These are phyloP conservation scores for Caenorhabditis sinica DNA, from an alignment of 2,888 invertebrate species.

Conservation along the genomic window DNA sequence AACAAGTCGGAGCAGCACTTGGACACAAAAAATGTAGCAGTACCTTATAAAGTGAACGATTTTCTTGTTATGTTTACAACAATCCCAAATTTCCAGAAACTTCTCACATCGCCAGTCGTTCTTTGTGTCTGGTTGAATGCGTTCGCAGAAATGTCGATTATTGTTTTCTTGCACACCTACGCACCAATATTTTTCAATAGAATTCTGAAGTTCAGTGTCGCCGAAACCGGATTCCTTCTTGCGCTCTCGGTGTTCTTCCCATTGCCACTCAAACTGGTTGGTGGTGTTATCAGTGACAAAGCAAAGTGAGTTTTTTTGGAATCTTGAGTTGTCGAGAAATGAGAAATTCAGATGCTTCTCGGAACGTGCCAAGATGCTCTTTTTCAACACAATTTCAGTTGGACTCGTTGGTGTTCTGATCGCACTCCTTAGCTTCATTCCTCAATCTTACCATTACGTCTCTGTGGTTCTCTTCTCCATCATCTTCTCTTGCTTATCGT, in stretches of 20 bases:
- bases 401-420: conserved; percentile 74
- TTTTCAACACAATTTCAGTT: conserved; percentile 77
- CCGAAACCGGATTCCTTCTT: conserved; percentile 64
- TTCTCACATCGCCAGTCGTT: conserved; percentile 76
- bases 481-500: conserved; percentile 73
- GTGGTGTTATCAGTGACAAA: conserved; percentile 77
- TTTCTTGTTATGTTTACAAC: not conserved
- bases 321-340: not conserved
- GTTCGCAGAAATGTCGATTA: conserved; percentile 79
- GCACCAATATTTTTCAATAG: conserved; percentile 78
- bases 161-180: conserved; percentile 80
- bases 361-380: conserved; percentile 69
- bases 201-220: conserved; percentile 72
- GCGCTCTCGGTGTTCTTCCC: conserved; percentile 62
- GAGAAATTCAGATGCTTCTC: conserved; percentile 62
- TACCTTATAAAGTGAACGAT: conserved; percentile 73
- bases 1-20: conserved; percentile 78
- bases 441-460: conserved; percentile 43
- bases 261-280: conserved; percentile 75
- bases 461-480: conserved; percentile 71
- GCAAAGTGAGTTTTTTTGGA: conserved; percentile 51
- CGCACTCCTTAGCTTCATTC: conserved; percentile 55
- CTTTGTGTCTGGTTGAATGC: conserved; percentile 79
- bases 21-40: conserved; percentile 70
- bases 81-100: conserved; percentile 65